Conservation (phyloP, 2,797 vertebrate genomes). For the Lepilemur ruficaudatus region DNA sequence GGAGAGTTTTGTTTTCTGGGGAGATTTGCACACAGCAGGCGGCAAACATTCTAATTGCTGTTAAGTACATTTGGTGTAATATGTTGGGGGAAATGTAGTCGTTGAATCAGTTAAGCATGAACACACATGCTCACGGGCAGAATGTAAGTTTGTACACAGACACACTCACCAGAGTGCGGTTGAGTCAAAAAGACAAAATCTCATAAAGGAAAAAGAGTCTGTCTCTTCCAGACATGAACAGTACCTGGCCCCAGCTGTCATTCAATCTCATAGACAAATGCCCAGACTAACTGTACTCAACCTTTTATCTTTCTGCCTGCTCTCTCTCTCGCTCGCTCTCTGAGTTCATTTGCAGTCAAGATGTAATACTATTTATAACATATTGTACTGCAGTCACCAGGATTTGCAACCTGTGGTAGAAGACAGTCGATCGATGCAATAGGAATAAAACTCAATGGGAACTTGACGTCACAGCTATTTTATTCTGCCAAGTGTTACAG, state of each 20-base stretch:
- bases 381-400: background rate
- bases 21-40: slow-evolving; percentile 72
- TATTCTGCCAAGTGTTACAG: background rate
- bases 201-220: background rate
- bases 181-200: background rate
- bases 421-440: background rate
- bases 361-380: background rate
- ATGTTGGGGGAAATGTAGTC: slow-evolving; percentile 16
- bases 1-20: slow-evolving; percentile 77
- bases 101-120: slow-evolving; percentile 52
- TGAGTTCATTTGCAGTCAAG: background rate
- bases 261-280: background rate
- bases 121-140: slow-evolving; percentile 11
- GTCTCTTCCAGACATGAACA: background rate
- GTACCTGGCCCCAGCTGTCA: background rate
- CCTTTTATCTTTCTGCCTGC: background rate
- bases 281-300: background rate
- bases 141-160: slow-evolving; percentile 36
- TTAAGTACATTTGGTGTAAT: slow-evolving; percentile 72
- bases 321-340: background rate
- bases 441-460: background rate
- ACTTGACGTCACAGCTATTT: background rate
- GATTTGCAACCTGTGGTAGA: background rate
- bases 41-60: slow-evolving; percentile 70
- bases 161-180: background rate